Evolutionary conservation across 2,888 invertebrate genomes (phyloP).

Genomic region (Dyspetes luteomarginatus): DNA sequence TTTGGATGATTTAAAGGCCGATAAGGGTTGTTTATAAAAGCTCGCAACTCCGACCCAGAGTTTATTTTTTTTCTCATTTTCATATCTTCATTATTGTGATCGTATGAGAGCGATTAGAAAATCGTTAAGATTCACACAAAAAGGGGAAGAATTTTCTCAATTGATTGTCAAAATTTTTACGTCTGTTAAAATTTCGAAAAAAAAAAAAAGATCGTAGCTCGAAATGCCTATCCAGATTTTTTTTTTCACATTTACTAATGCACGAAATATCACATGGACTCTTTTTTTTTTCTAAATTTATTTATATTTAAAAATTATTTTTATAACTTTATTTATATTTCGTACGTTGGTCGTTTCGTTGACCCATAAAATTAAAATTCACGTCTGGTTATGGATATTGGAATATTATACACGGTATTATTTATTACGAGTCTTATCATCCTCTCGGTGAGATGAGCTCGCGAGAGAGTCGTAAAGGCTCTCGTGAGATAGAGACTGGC

Average conservation of each 20-base stretch:
- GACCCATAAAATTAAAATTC: slow-evolving; percentile 31
- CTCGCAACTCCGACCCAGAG: too few species aligned
- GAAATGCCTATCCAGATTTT: too few species aligned
- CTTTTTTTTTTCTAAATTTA: slow-evolving; percentile 1
- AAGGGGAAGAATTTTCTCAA: not conserved
- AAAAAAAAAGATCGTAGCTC: too few species aligned
- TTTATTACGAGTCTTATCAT: slow-evolving; percentile 25
- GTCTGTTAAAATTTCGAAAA: not conserved
- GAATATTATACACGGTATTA: slow-evolving; percentile 20
- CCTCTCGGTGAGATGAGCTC: not conserved
- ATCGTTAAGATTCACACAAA: too few species aligned
- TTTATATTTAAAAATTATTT: not conserved
- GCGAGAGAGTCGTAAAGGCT: slow-evolving; percentile 40
- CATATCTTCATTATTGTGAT: too few species aligned
- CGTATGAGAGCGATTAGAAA: too few species aligned
- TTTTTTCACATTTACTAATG: too few species aligned
- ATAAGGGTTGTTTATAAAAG: too few species aligned
- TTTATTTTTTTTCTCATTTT: too few species aligned
- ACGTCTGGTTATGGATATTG: slow-evolving; percentile 4
- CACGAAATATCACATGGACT: too few species aligned
- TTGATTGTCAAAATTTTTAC: not conserved
- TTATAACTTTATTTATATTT: not conserved
- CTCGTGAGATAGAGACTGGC: slow-evolving; percentile 9
- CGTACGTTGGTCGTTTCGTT: not conserved
- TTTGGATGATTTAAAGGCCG: too few species aligned